A percentile compares a stretch with the other conserved stretches of the same genome.
These are phyloP conservation scores for Pitta sordida DNA, from an alignment of 2,113 vertebrate genomes.

Conservation along the genomic window DNA sequence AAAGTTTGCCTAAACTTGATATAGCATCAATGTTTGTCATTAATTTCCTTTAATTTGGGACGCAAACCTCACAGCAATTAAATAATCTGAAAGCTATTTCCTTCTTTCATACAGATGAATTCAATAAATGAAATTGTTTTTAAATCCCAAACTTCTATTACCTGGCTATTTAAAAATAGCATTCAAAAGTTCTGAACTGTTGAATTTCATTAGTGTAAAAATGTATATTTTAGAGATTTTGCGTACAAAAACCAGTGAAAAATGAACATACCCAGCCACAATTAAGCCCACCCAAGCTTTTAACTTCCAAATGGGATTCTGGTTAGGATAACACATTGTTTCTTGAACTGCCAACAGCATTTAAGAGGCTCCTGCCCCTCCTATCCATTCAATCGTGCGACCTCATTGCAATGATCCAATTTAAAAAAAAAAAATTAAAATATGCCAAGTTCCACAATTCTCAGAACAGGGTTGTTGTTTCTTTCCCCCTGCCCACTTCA, in stretches of 20 bases:
- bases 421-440: not conserved
- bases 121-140: not conserved
- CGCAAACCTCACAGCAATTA: not conserved
- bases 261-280: not conserved
- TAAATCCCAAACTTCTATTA: not conserved
- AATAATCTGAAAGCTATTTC: rapidly evolving
- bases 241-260: not conserved
- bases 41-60: rapidly evolving
- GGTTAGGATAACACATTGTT: not conserved
- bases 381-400: not conserved
- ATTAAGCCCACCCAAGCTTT: not conserved
- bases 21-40: too few relatives aligned
- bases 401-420: not conserved
- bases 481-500: not conserved
- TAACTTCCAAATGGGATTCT: not conserved
- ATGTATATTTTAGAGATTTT: not conserved
- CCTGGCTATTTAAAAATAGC: not conserved
- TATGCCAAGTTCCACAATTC: not conserved
- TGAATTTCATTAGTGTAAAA: not conserved
- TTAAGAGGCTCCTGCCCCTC: not conserved
- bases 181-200: not conserved
- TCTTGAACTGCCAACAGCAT: not conserved
- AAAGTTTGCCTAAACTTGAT: too few relatives aligned
- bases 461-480: not conserved
- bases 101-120: not conserved